A percentile compares a stretch with the other conserved stretches of the same genome.
These are phyloP conservation scores for Himalopsyche japonica DNA, from an alignment of 2,888 invertebrate species.

Conservation along the genomic window DNA sequence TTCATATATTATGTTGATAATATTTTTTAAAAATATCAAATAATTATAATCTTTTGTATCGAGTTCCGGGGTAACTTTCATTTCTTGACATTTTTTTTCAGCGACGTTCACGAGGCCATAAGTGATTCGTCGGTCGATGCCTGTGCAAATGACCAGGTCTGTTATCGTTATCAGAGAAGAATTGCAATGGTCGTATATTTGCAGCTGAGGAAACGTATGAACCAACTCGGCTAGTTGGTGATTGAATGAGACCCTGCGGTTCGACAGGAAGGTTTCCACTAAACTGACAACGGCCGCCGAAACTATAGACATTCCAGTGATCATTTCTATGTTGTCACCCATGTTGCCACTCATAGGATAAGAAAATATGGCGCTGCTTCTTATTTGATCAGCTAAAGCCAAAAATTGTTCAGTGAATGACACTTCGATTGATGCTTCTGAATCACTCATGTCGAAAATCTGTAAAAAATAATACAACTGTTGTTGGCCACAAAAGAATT, in stretches of 20 bases:
- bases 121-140: slow-evolving; percentile 57
- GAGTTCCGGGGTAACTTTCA: slow-evolving; percentile 51
- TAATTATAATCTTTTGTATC: slow-evolving; percentile 29
- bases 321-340: slow-evolving; percentile 57
- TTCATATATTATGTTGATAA: slow-evolving; percentile 57
- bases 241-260: slow-evolving; percentile 56
- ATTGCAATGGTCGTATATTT: slow-evolving; percentile 57
- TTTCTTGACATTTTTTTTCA: slow-evolving; percentile 56
- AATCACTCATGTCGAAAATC: slow-evolving; percentile 71
- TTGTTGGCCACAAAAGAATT: too few relatives aligned
- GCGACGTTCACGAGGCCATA: slow-evolving; percentile 58
- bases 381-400: slow-evolving; percentile 57
- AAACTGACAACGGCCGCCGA: slow-evolving; percentile 65
- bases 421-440: slow-evolving; percentile 68
- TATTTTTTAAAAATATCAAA: slow-evolving; percentile 52
- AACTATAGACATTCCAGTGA: slow-evolving; percentile 62
- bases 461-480: slow-evolving; percentile 49
- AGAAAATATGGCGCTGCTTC: slow-evolving; percentile 55
- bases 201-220: slow-evolving; percentile 54
- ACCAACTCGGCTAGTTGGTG: slow-evolving; percentile 57
- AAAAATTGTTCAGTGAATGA: slow-evolving; percentile 69
- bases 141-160: slow-evolving; percentile 56
- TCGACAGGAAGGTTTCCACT: slow-evolving; percentile 62
- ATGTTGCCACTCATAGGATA: not conserved
- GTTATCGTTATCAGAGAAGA: slow-evolving; percentile 58